Evolutionary conservation across 2,888 invertebrate genomes (phyloP).

Genomic region (Neocrepidodera transversa): DNA sequence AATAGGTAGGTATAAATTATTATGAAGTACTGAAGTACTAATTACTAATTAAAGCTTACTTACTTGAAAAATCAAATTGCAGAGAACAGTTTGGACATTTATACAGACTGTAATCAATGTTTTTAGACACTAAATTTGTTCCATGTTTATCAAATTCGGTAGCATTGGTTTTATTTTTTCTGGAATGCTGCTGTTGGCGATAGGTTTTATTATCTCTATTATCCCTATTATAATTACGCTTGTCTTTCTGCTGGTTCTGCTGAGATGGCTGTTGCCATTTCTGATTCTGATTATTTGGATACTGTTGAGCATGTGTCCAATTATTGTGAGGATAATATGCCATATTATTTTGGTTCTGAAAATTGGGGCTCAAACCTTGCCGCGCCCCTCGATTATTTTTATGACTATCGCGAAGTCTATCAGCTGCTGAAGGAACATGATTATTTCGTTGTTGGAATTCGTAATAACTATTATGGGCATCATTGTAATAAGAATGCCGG

Average conservation of each 20-base stretch:
- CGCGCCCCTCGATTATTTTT: conserved; percentile 7
- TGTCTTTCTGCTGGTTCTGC: conserved; percentile 7
- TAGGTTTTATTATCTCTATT: not conserved
- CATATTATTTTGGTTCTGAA: conserved; percentile 1
- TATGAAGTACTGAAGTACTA: too few species aligned
- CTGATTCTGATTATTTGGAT: not conserved
- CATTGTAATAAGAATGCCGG: conserved; percentile 2
- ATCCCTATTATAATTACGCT: not conserved
- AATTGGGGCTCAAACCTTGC: conserved; percentile 1
- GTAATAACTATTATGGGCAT: conserved; percentile 1
- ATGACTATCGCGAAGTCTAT: conserved; percentile 5
- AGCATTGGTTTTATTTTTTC: not conserved
- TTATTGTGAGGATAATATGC: not conserved
- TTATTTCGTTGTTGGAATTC: not conserved
- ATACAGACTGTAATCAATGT: conserved; percentile 23
- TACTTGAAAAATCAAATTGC: conserved; percentile 34
- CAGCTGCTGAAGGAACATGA: not conserved
- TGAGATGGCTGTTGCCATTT: not conserved
- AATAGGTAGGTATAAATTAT: too few species aligned
- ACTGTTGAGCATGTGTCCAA: not conserved
- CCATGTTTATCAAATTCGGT: not conserved
- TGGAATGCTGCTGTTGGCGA: not conserved
- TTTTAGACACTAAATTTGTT: not conserved
- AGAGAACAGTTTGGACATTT: conserved; percentile 34
- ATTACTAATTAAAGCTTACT: too few species aligned